Evolutionary conservation across 2,797 vertebrate species (phyloP).

Genomic region (Eulemur coronatus): DNA sequence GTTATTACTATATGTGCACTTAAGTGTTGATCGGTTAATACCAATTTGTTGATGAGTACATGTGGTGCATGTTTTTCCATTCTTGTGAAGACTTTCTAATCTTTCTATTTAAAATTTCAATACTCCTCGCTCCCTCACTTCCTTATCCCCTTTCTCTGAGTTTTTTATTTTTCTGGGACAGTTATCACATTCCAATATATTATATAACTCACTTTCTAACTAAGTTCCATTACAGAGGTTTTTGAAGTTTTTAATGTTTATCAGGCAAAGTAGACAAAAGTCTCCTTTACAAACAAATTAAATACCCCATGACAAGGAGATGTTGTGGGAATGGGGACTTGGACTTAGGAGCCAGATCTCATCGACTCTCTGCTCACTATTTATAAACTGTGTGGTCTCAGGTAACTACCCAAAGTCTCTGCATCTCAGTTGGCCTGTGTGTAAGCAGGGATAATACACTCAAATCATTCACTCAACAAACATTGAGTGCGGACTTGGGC

Average conservation of each 20-base stretch:
- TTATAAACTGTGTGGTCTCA: not conserved
- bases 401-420: not conserved
- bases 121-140: not conserved
- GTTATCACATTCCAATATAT: not conserved
- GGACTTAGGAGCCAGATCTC: not conserved
- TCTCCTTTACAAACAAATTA: not conserved
- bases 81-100: not conserved
- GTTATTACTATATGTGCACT: too few relatives aligned
- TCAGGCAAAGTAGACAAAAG: not conserved
- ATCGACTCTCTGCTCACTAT: not conserved
- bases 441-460: not conserved
- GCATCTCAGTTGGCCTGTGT: not conserved
- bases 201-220: not conserved
- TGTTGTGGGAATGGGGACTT: not conserved
- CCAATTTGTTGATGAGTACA: too few relatives aligned
- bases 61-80: too few relatives aligned
- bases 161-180: not conserved
- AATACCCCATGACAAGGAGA: not conserved
- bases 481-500: not conserved
- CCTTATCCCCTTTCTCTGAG: not conserved
- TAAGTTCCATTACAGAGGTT: not conserved
- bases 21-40: too few relatives aligned
- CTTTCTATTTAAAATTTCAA: not conserved
- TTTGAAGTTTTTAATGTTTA: not conserved
- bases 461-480: not conserved